Conservation (phyloP, 2,113 vertebrate genomes). For the Pantherophis guttatus region DNA sequence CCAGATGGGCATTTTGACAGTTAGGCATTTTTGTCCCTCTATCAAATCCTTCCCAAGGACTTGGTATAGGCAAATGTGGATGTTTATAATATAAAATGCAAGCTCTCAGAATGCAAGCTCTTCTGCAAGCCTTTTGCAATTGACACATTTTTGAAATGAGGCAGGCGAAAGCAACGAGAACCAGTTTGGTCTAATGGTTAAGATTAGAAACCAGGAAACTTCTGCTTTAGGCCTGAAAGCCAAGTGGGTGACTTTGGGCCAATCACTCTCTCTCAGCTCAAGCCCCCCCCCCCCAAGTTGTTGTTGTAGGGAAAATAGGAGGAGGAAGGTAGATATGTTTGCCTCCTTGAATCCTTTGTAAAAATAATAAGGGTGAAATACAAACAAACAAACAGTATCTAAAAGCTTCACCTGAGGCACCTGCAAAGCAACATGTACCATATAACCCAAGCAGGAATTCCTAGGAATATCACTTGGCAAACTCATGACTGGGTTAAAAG, state of each 20-base stretch:
- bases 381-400: background rate
- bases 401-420: background rate
- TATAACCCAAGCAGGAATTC: background rate
- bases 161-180: background rate
- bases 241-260: background rate
- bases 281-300: background rate
- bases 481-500: background rate
- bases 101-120: background rate
- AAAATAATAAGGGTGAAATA: no score
- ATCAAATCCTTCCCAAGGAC: background rate
- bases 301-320: background rate
- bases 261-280: background rate
- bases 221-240: background rate
- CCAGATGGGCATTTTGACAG: background rate
- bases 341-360: no score
- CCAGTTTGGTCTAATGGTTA: background rate
- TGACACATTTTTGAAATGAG: background rate
- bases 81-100: background rate
- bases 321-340: background rate
- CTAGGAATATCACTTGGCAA: background rate
- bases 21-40: background rate
- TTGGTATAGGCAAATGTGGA: background rate
- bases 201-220: background rate
- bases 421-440: background rate
- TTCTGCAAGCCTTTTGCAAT: background rate